phyloP scores from a whole-genome alignment of 2,888 invertebrate species.

The Zygogramma bicolorata region DNA sequence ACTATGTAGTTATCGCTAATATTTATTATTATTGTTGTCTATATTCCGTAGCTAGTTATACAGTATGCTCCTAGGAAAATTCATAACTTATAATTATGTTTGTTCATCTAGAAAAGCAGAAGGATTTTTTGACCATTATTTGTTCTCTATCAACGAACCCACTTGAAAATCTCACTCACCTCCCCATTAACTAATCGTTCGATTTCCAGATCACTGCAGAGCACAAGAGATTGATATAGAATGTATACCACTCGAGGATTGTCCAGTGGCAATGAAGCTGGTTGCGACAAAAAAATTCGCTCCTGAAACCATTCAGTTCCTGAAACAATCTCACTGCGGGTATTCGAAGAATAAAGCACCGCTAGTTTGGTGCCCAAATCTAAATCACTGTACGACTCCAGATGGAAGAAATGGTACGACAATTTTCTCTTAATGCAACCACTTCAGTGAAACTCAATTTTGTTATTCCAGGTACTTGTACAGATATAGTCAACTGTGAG shows the following conservation, averaged over 20 bases:
- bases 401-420: conserved; percentile 49
- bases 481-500: conserved; percentile 46
- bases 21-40: too few relatives aligned
- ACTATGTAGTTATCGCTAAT: too few relatives aligned
- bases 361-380: conserved; percentile 66
- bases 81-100: too few relatives aligned
- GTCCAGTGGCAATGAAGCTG: conserved; percentile 63
- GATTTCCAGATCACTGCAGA: neutral
- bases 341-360: conserved; percentile 66
- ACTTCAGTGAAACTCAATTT: neutral
- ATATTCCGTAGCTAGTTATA: too few relatives aligned
- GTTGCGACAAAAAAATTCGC: conserved; percentile 41
- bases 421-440: neutral
- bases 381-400: conserved; percentile 49
- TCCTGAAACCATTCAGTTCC: conserved; percentile 58
- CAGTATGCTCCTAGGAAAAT: too few relatives aligned
- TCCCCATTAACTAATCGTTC: conserved; percentile 60
- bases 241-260: conserved; percentile 67
- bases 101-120: too few relatives aligned
- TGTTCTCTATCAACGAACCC: too few relatives aligned
- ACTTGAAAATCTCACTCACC: neutral
- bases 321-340: conserved; percentile 69
- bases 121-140: too few relatives aligned
- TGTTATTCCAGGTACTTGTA: conserved; percentile 45
- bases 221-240: conserved; percentile 44